Base-by-base conservation (phyloP, 2,113 vertebrate genomes). In the Petrocephalus zakoni region DNA sequence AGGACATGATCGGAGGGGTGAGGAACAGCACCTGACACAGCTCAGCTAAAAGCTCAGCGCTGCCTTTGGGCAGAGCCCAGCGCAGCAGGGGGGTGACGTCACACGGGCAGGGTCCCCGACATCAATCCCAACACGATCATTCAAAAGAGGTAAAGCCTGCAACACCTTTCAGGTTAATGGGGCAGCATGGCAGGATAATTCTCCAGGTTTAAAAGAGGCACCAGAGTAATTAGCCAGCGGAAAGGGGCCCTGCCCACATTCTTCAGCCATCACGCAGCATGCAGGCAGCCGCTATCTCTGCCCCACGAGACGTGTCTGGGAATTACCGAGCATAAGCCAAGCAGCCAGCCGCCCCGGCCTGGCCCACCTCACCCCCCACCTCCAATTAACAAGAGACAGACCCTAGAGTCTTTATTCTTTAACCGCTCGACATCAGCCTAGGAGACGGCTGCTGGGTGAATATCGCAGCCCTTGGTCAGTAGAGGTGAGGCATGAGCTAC, bases 321-420 rank as follows among this genome's bases (percentile, higher is more conserved):
- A 92, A 93, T 75, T 78, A 22, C 22, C 25, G 81, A 89, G 89
- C 89, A 90, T 92, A 92, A 92, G 89, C 90, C 92, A 94, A 94
- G 93, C 94, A 34, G 11, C 29, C 72, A 78, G 11, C 29, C 1
- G 2, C 72, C 89, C 90, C 1, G 52, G 47, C 89, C 89, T 3
- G 58, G 47, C 88, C 90, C 17, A n/a, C 47, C 51, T 78, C 10
- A 86, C 46, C n/a, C 15, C 15, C n/a, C 49, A 86, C 84, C 29
- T 17, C n/a, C 19, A 86, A 52, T 86, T 86, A 86, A 21, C 2
- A 22, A 17, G n/a, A 55, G 25, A 55, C 11, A 2, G 52, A 13
- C 51, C 52, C 51, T 19, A 11, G 13, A 25, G 6, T 53, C 29
- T 34, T 34, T 86, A 19, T 29, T 34, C 11, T 5, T 34, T 56